A percentile compares a stretch with the other conserved stretches of the same genome.
Conservation (phyloP, 1,140 invertebrate species). For the Helicorthomorpha holstii region DNA sequence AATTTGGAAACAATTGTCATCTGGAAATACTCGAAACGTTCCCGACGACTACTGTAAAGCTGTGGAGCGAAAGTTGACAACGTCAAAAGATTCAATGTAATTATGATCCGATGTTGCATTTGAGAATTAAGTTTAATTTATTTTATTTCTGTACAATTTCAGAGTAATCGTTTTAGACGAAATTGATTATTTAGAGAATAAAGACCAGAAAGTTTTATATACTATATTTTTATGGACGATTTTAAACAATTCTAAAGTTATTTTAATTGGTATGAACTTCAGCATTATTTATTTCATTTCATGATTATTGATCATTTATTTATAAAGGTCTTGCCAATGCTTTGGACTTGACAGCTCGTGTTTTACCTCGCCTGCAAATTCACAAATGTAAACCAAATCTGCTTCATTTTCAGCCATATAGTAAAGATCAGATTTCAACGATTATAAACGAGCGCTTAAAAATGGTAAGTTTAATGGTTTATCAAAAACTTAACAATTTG, state of each 20-base stretch:
- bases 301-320: neutral
- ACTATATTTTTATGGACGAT: conserved; percentile 87
- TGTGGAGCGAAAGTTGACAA: too few relatives aligned
- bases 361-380: conserved; percentile 64
- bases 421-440: conserved; percentile 66
- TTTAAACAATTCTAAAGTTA: conserved; percentile 43
- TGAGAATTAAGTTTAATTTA: too few relatives aligned
- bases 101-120: too few relatives aligned
- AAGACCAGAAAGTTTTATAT: conserved; percentile 74
- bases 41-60: too few relatives aligned
- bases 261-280: conserved; percentile 49
- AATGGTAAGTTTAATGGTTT: conserved; percentile 27
- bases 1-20: too few relatives aligned
- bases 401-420: conserved; percentile 85
- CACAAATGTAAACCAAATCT: conserved; percentile 32
- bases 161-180: conserved; percentile 85
- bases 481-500: neutral
- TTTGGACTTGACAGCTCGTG: conserved; percentile 84
- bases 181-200: conserved; percentile 76
- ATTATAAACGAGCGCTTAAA: conserved; percentile 64
- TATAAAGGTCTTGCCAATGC: conserved; percentile 61
- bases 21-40: too few relatives aligned
- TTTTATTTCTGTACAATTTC: conserved; percentile 23
- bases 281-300: neutral
- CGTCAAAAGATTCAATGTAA: too few relatives aligned